Conservation (phyloP, 1,140 invertebrate genomes). For the Venturia canescens region DNA sequence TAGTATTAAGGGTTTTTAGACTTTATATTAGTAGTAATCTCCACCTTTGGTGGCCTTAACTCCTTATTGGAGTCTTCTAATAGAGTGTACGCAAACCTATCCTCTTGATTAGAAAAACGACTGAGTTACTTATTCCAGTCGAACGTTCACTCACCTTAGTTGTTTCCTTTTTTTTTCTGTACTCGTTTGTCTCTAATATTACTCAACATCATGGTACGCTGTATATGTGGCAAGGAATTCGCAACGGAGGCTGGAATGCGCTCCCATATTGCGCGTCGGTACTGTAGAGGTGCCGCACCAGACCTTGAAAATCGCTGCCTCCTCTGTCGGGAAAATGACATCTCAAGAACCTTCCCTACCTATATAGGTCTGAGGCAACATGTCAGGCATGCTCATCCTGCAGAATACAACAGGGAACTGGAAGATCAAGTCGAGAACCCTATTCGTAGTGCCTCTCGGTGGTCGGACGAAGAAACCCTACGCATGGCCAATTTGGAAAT, state of each 20-base stretch:
- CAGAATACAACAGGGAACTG: neutral
- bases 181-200: neutral
- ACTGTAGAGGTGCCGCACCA: neutral
- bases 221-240: constrained; percentile 4
- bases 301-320: neutral
- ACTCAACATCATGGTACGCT: neutral
- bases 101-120: neutral
- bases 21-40: too few species aligned
- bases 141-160: neutral
- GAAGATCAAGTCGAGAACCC: neutral
- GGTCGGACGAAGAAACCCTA: constrained; percentile 1
- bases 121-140: neutral
- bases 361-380: neutral
- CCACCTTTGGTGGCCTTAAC: too few species aligned
- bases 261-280: neutral
- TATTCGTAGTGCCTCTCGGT: neutral
- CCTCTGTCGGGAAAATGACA: neutral
- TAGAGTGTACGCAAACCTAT: too few species aligned
- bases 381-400: neutral
- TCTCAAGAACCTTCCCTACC: neutral
- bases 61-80: too few species aligned
- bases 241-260: neutral
- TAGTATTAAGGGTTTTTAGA: too few species aligned
- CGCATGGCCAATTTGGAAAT: neutral
- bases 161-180: neutral